phyloP scores from a whole-genome alignment of 2,888 invertebrate genomes.

The Eupithecia exiguata region DNA sequence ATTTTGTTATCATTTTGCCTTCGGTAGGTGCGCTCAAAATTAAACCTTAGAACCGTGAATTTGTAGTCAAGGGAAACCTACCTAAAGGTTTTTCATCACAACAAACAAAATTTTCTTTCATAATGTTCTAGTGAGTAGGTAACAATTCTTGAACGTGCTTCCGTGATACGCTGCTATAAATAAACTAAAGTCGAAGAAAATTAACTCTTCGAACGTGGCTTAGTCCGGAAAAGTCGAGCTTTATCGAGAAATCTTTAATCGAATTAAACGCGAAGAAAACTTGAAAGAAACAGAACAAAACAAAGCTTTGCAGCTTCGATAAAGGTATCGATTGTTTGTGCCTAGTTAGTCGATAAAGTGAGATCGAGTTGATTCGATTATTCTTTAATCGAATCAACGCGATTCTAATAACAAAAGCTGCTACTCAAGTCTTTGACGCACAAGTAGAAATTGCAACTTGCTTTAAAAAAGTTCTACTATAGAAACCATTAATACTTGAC shows the following conservation, averaged over 20 bases:
- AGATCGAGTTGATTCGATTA: conserved; percentile 5
- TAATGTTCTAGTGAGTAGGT: background rate
- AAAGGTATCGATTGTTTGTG: background rate
- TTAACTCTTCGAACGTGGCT: conserved; percentile 5
- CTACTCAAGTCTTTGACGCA: background rate
- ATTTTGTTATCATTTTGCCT: conserved; percentile 3
- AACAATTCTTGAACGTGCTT: background rate
- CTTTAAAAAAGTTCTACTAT: background rate
- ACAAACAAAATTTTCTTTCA: background rate
- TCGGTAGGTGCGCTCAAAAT: background rate
- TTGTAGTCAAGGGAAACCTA: too few relatives aligned
- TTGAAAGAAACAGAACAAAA: conserved; percentile 5
- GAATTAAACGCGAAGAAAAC: conserved; percentile 22
- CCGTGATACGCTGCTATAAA: background rate
- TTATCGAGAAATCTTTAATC: conserved; percentile 35
- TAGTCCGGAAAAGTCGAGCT: conserved; percentile 5
- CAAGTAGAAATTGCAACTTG: background rate
- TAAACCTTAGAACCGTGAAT: background rate
- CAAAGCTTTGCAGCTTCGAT: conserved; percentile 1
- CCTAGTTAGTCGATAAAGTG: background rate
- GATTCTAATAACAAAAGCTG: background rate
- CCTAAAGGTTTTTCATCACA: background rate
- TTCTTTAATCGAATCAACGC: conserved; percentile 8
- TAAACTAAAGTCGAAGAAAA: background rate
- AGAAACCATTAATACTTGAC: background rate